Evolutionary conservation across 2,113 vertebrate genomes (phyloP).

Genomic region (Tauraco erythrolophus): DNA sequence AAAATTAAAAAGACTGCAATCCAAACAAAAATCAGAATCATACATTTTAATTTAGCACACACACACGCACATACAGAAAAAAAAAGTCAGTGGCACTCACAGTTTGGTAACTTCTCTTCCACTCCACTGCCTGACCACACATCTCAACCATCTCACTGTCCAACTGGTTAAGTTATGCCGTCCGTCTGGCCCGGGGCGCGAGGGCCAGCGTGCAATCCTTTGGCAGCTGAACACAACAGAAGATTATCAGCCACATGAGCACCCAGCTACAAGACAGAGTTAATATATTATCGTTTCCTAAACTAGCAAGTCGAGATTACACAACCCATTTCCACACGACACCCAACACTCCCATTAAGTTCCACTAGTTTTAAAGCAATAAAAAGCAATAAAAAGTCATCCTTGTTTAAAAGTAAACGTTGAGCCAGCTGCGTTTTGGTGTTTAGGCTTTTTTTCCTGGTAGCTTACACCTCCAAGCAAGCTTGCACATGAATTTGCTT

Average conservation of each 20-base stretch:
- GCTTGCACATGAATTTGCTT: neutral
- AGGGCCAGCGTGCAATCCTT: neutral
- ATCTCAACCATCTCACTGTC: neutral
- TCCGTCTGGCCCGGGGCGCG: neutral
- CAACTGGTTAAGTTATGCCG: neutral
- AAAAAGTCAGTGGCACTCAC: neutral
- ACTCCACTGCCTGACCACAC: neutral
- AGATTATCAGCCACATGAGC: neutral
- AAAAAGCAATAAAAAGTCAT: neutral
- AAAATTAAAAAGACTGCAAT: neutral
- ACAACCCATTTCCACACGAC: neutral
- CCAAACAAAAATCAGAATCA: neutral
- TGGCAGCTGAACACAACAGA: neutral
- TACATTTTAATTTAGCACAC: neutral
- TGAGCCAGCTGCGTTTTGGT: neutral
- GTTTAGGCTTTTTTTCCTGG: neutral
- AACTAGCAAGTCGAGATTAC: neutral
- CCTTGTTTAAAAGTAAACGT: neutral
- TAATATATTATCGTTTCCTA: neutral
- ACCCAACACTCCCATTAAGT: neutral
- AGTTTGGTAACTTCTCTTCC: neutral
- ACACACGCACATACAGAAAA: neutral
- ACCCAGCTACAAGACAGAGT: neutral
- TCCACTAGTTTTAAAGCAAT: neutral
- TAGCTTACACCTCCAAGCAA: neutral